Evolutionary conservation across 2,113 vertebrate genomes (phyloP).

Genomic region (Polypterus bichir): DNA sequence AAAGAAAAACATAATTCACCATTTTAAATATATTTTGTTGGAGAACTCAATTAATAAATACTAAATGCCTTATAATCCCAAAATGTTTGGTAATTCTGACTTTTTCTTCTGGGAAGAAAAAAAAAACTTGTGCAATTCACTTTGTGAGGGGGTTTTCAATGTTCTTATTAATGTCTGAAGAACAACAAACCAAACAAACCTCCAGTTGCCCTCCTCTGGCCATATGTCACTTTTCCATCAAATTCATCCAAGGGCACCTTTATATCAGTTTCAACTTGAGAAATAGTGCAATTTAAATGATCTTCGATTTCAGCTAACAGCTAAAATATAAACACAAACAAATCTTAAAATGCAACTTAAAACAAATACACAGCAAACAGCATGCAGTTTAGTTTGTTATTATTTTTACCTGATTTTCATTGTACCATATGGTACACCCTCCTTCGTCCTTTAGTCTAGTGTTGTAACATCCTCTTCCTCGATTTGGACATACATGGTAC

Average conservation of each 20-base stretch:
- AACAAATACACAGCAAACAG: not conserved
- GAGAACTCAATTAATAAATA: no score
- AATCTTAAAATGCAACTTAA: not conserved
- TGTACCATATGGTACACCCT: conserved; percentile 98
- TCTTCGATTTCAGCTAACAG: conserved; percentile 88
- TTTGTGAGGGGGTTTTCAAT: no score
- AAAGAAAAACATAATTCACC: no score
- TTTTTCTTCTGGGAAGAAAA: no score
- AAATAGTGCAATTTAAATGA: conserved; percentile 90
- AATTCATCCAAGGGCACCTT: conserved; percentile 93
- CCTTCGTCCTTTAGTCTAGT: conserved; percentile 88
- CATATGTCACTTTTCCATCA: conserved; percentile 91
- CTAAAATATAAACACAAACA: conserved; percentile 33
- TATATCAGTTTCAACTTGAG: conserved; percentile 85
- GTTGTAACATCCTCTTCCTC: conserved; percentile 86
- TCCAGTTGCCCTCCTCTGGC: conserved; percentile 67
- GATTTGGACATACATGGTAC: conserved; percentile 85
- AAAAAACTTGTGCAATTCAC: no score
- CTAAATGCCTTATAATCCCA: no score
- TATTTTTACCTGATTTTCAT: conserved; percentile 70
- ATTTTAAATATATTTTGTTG: no score
- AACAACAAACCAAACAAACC: conserved; percentile 43
- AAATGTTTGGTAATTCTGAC: no score
- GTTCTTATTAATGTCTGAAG: no score
- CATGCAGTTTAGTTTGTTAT: not conserved